Conservation (phyloP, 2,888 invertebrate genomes). For the Ernsta delagoae region DNA sequence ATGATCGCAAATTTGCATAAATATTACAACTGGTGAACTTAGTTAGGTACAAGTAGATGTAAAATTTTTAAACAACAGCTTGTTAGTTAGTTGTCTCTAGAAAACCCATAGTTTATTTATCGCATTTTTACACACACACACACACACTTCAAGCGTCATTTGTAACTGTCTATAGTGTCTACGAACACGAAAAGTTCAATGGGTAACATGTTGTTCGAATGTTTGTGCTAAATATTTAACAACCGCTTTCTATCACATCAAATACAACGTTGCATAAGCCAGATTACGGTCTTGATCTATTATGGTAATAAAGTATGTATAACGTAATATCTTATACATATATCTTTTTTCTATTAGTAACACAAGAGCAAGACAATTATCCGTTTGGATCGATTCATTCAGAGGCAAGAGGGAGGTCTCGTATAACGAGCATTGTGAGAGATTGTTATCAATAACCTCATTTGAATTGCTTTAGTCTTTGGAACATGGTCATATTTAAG, state of each 20-base stretch:
- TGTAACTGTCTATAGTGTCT: slow-evolving; percentile 7
- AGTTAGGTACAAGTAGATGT: neutral
- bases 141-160: slow-evolving; percentile 15
- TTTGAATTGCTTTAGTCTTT: slow-evolving; percentile 54
- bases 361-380: slow-evolving; percentile 60
- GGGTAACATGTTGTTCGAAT: slow-evolving; percentile 31
- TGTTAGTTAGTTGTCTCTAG: neutral
- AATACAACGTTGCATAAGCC: slow-evolving; percentile 62
- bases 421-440: slow-evolving; percentile 51
- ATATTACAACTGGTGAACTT: neutral
- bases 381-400: slow-evolving; percentile 61
- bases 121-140: too few species aligned
- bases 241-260: slow-evolving; percentile 66
- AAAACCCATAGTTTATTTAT: too few species aligned
- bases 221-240: slow-evolving; percentile 55
- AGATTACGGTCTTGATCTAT: slow-evolving; percentile 77
- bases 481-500: slow-evolving; percentile 45
- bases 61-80: too few species aligned
- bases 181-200: slow-evolving; percentile 41
- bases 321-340: slow-evolving; percentile 56
- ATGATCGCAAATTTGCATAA: slow-evolving; percentile 1
- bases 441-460: slow-evolving; percentile 61
- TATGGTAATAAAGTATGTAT: slow-evolving; percentile 75
- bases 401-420: slow-evolving; percentile 59
- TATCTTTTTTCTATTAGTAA: slow-evolving; percentile 55